phyloP scores from a whole-genome alignment of 1,140 invertebrate species.

The Phymorhynchus buccinoides region DNA sequence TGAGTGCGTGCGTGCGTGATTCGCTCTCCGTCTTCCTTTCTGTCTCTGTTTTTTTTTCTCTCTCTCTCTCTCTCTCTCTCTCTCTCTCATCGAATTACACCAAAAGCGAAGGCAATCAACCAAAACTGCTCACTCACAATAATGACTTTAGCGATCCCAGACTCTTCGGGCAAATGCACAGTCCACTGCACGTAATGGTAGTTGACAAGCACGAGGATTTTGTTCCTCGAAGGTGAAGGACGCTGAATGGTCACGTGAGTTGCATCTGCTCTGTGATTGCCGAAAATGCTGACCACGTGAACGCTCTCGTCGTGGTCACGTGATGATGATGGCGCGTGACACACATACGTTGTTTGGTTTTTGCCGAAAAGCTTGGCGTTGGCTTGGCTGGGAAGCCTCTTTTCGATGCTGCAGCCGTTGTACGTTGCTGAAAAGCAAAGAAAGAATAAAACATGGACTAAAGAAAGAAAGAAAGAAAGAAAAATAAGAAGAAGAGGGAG shows the following conservation, averaged over 20 bases:
- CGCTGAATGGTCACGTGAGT: constrained; percentile 29
- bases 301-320: background rate
- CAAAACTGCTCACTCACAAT: constrained; percentile 21
- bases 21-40: too few relatives aligned
- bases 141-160: background rate
- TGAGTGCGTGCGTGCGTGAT: too few relatives aligned
- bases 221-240: background rate
- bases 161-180: background rate
- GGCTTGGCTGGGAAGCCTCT: background rate
- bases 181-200: constrained; percentile 33
- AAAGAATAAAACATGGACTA: background rate
- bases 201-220: constrained; percentile 30
- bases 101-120: too few relatives aligned
- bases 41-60: too few relatives aligned
- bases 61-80: too few relatives aligned
- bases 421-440: constrained; percentile 18
- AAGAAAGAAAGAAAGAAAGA: background rate
- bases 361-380: background rate
- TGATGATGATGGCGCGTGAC: background rate
- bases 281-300: constrained; percentile 40
- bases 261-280: constrained; percentile 18
- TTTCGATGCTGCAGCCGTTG: constrained; percentile 17
- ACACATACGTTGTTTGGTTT: constrained; percentile 20
- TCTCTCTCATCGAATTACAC: too few relatives aligned
- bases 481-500: background rate